Evolutionary conservation across 2,888 invertebrate species (phyloP).

Genomic region (Lycaena phlaeas): DNA sequence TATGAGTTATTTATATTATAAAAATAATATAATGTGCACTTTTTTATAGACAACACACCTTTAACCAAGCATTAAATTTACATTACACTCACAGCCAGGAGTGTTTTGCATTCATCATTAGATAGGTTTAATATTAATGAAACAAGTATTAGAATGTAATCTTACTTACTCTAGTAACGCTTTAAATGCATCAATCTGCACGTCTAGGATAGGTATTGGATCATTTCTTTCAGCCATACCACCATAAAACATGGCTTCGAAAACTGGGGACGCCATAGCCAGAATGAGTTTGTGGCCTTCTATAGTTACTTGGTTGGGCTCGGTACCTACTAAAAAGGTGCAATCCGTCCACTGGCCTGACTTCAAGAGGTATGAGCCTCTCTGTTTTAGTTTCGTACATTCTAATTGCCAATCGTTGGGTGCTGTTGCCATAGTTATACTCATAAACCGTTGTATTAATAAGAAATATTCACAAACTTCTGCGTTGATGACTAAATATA

Average conservation of each 20-base stretch:
- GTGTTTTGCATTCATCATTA: too few species aligned
- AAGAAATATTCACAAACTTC: too few species aligned
- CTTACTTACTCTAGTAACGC: constrained; percentile 80
- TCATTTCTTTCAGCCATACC: constrained; percentile 85
- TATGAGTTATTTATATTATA: too few species aligned
- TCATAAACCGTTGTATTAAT: too few species aligned
- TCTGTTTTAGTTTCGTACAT: constrained; percentile 79
- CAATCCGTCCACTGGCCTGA: constrained; percentile 89
- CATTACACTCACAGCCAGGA: too few species aligned
- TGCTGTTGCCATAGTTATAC: constrained; percentile 66
- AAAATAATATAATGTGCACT: too few species aligned
- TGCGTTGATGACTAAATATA: too few species aligned
- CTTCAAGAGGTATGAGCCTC: constrained; percentile 82
- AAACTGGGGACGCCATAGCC: constrained; percentile 91
- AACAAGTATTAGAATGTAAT: too few species aligned
- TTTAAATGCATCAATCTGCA: constrained; percentile 89
- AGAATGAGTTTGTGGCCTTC: constrained; percentile 85
- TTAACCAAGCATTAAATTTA: too few species aligned
- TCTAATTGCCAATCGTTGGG: constrained; percentile 84
- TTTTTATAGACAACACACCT: too few species aligned
- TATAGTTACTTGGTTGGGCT: constrained; percentile 81
- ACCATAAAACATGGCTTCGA: constrained; percentile 91
- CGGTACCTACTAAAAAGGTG: constrained; percentile 84
- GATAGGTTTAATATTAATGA: too few species aligned
- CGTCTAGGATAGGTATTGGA: constrained; percentile 86